A percentile compares a stretch with the other conserved stretches of the same genome.
Evolutionary conservation across 1,140 invertebrate genomes (phyloP).

Genomic region (Drosophila nigromelanica): DNA sequence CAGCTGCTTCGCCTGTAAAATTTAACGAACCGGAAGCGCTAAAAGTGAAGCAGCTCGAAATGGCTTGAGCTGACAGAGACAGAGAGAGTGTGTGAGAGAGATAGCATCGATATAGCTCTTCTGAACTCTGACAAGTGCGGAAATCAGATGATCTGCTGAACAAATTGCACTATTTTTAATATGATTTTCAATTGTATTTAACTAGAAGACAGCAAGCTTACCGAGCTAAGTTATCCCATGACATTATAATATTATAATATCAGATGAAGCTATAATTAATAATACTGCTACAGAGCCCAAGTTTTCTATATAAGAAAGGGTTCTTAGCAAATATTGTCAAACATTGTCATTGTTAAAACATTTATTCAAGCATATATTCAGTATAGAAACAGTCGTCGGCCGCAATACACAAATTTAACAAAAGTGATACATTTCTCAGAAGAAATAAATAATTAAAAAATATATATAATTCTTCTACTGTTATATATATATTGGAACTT

Average conservation of each 20-base stretch:
- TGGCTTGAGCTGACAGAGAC: slow-evolving; percentile 17
- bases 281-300: too few relatives aligned
- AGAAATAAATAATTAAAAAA: neutral
- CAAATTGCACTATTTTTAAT: slow-evolving; percentile 16
- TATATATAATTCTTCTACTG: neutral
- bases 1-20: slow-evolving; percentile 51
- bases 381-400: neutral
- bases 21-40: slow-evolving; percentile 76
- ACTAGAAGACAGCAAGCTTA: neutral
- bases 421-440: neutral
- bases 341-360: neutral
- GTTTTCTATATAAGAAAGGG: too few relatives aligned
- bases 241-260: too few relatives aligned
- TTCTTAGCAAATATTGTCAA: neutral
- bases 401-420: neutral
- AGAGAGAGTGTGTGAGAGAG: neutral
- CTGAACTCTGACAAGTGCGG: slow-evolving; percentile 22
- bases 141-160: slow-evolving; percentile 36
- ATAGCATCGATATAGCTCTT: neutral
- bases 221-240: too few relatives aligned
- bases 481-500: neutral
- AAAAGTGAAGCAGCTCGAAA: slow-evolving; percentile 47
- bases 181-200: slow-evolving; percentile 15
- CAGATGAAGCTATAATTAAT: too few relatives aligned
- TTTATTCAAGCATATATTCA: neutral